Percentiles rank a stretch among this genome's conserved stretches.
phyloP scores from a whole-genome alignment of 2,113 vertebrate genomes.

The Mionectes macconnelli region DNA sequence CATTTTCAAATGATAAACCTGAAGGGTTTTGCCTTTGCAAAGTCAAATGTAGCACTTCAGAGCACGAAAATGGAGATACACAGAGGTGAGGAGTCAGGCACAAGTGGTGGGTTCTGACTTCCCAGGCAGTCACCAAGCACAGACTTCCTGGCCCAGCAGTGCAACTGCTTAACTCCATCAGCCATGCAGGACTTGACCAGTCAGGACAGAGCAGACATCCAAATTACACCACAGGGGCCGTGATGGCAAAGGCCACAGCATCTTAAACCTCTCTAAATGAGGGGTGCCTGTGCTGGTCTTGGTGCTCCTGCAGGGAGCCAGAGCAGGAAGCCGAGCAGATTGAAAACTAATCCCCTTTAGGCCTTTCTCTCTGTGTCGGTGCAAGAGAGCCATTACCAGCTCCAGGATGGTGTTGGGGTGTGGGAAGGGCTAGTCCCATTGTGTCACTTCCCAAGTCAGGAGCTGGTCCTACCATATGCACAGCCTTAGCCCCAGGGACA shows the following conservation, averaged over 20 bases:
- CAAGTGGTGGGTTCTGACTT: neutral
- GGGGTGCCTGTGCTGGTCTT: neutral
- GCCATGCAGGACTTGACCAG: neutral
- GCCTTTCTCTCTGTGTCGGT: neutral
- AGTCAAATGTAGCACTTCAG: rapidly evolving
- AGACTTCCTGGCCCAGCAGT: neutral
- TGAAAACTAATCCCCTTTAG: neutral
- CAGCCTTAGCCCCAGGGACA: neutral
- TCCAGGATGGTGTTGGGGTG: neutral
- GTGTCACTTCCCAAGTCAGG: neutral
- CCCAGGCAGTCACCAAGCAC: rapidly evolving
- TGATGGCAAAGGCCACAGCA: neutral
- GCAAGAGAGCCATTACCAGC: neutral
- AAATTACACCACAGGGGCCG: neutral
- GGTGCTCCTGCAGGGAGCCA: neutral
- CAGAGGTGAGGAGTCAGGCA: neutral
- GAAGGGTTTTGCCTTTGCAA: neutral
- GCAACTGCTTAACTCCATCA: neutral
- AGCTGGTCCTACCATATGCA: neutral
- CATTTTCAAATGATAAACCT: neutral
- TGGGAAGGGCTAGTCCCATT: neutral
- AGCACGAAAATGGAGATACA: neutral
- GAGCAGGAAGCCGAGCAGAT: neutral
- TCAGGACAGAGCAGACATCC: neutral
- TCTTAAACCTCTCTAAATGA: neutral